phyloP scores from a whole-genome alignment of 2,113 vertebrate genomes.

The Grammomys surdaster region DNA sequence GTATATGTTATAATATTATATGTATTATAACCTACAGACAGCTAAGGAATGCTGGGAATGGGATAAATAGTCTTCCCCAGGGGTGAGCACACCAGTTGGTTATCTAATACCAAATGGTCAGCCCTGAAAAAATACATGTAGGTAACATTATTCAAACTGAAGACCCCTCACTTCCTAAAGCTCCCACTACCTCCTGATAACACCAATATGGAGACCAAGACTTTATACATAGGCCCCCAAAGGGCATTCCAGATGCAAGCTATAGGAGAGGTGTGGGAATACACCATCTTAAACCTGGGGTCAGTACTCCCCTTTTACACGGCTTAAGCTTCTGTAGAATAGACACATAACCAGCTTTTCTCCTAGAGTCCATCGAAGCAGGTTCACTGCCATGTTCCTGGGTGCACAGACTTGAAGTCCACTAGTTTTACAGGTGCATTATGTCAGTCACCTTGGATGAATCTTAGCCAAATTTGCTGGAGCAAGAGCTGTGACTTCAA shows the following conservation, averaged over 20 bases:
- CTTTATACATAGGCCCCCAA: not conserved
- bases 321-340: slow-evolving; percentile 45
- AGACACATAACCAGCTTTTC: slow-evolving; percentile 12
- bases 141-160: not conserved
- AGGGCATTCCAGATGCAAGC: not conserved
- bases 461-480: not conserved
- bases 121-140: not conserved
- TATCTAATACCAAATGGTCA: not conserved
- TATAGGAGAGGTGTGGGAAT: not conserved
- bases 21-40: not conserved
- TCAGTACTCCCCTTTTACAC: slow-evolving; percentile 17
- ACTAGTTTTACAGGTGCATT: not conserved
- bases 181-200: not conserved
- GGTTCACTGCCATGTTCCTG: not conserved
- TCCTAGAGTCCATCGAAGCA: not conserved
- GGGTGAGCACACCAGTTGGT: not conserved
- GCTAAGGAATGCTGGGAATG: not conserved
- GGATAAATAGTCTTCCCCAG: not conserved
- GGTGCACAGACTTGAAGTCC: not conserved
- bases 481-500: not conserved
- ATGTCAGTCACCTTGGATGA: not conserved
- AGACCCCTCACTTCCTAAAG: not conserved
- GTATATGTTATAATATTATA: too few species aligned
- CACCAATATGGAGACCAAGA: too few species aligned
- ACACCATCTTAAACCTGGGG: slow-evolving; percentile 15